Evolutionary conservation across 2,113 vertebrate genomes (phyloP).

Genomic region (Polypterus senegalus): DNA sequence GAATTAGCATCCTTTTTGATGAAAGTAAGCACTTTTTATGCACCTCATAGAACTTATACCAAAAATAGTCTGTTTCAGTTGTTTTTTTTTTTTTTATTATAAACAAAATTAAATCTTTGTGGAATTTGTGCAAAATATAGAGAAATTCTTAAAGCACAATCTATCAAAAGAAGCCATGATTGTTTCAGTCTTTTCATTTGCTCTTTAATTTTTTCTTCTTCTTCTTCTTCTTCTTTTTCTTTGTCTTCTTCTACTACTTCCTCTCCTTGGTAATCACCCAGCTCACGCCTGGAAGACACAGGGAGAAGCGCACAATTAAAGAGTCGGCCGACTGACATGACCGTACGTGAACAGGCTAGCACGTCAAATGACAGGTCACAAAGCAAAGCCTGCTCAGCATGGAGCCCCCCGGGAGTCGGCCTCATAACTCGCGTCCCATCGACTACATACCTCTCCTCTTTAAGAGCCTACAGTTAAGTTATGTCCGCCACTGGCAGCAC

Average conservation of each 20-base stretch:
- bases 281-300: too few species aligned
- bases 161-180: constrained; percentile 83
- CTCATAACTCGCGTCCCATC: too few species aligned
- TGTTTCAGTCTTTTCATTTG: constrained; percentile 75
- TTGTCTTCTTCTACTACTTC: too few species aligned
- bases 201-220: constrained; percentile 32
- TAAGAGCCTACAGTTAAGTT: too few species aligned
- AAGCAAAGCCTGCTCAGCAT: too few species aligned
- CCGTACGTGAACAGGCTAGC: too few species aligned
- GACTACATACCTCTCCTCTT: too few species aligned
- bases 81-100: constrained; percentile 60
- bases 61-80: constrained; percentile 80
- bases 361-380: too few species aligned
- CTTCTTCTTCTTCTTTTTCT: constrained; percentile 17
- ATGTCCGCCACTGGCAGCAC: constrained; percentile 10
- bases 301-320: too few species aligned
- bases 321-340: too few species aligned
- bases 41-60: constrained; percentile 86
- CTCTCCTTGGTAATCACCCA: too few species aligned
- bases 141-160: constrained; percentile 84
- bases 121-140: constrained; percentile 90
- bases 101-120: constrained; percentile 73
- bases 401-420: too few species aligned
- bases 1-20: constrained; percentile 73
- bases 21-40: constrained; percentile 78